Percentiles rank a stretch among this genome's conserved stretches.
These are phyloP conservation scores for Lasioglossum morio DNA, from an alignment of 2,888 invertebrate genomes.

Conservation along the genomic window DNA sequence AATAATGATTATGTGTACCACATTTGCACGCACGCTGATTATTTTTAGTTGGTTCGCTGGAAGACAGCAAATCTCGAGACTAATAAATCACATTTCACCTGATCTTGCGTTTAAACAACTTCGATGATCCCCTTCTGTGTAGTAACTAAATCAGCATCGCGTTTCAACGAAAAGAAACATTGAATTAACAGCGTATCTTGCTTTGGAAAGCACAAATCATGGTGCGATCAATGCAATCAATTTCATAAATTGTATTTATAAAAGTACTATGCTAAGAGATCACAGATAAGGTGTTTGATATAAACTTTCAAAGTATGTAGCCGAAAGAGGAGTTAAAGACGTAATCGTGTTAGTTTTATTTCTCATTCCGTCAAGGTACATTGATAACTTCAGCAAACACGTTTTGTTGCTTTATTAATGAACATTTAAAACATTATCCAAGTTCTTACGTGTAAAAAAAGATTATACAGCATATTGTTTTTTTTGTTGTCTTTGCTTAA, in stretches of 20 bases:
- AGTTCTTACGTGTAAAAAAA: constrained; percentile 79
- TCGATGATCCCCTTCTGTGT: constrained; percentile 39
- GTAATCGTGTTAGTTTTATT: constrained; percentile 63
- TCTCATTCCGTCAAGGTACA: constrained; percentile 69
- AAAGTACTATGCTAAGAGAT: constrained; percentile 20
- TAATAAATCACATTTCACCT: constrained; percentile 37
- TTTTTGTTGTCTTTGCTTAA: constrained; percentile 33
- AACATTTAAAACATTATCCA: constrained; percentile 79
- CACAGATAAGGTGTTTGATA: constrained; percentile 27
- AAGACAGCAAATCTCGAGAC: constrained; percentile 31
- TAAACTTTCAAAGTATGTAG: constrained; percentile 36
- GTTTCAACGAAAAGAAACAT: constrained; percentile 28
- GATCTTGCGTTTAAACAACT: constrained; percentile 46
- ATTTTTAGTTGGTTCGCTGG: constrained; percentile 55
- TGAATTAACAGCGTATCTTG: constrained; percentile 23
- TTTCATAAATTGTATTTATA: constrained; percentile 4
- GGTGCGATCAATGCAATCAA: constrained; percentile 9
- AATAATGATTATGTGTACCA: constrained; percentile 56
- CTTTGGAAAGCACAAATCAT: constrained; percentile 46
- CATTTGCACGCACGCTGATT: constrained; percentile 63
- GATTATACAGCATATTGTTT: constrained; percentile 74
- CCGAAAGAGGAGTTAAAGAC: constrained; percentile 43
- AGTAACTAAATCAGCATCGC: constrained; percentile 42
- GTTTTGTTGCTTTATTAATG: constrained; percentile 78
- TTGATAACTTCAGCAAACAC: constrained; percentile 74